Evolutionary conservation across 2,797 vertebrate species (phyloP), one percentile per base, ranked within the genome.

Genomic region (Syngnathus rostellatus): DNA sequence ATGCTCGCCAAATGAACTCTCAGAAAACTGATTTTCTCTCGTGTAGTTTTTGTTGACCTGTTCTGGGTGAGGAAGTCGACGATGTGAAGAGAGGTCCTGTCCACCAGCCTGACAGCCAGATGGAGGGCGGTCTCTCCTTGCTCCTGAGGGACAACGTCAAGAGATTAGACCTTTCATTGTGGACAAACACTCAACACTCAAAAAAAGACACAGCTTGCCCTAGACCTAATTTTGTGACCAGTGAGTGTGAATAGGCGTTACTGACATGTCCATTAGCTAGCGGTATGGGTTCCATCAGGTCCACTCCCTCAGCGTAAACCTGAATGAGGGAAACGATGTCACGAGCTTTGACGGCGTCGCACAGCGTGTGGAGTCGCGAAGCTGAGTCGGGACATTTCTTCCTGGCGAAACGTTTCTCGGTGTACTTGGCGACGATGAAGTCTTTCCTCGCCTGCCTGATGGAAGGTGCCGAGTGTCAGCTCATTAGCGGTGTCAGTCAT

Each of bases 21-120:
- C 6, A 17, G 9, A 6, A n/a, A 37, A 19, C 8, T 51, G 9
- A 9, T 63, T 31, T 63, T 48, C 14, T 1, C 9, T 14, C 2
- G 25, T 37, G 43, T n/a, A n/a, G 37, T 50, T 48, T 8, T n/a
- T 55, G 64, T 67, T 41, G 61, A 94, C 97, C 97, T 98, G 85
- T 99, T 99, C 85, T 99, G 97, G 48, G 96, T 94, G 82, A 99
- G 87, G 68, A 99, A 99, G 87, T 99, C 97, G 0, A 99, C 93
- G 0, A 99, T 96, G 82, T 99, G 97, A 67, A 99, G 94, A 4
- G 97, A 99, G 0, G 95, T 99, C 72, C 97, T 88, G 77, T 99
- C 97, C 72, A 99, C 97, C 8, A 97, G 92, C 76, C 97, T 90
- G 78, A 99, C 96, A 0, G 97, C 97, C 3, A 99, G 93, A 74